Evolutionary conservation across 1,140 invertebrate species (phyloP), one percentile per base, ranked within the genome.

Genomic region (Anoplolepis gracilipes): DNA sequence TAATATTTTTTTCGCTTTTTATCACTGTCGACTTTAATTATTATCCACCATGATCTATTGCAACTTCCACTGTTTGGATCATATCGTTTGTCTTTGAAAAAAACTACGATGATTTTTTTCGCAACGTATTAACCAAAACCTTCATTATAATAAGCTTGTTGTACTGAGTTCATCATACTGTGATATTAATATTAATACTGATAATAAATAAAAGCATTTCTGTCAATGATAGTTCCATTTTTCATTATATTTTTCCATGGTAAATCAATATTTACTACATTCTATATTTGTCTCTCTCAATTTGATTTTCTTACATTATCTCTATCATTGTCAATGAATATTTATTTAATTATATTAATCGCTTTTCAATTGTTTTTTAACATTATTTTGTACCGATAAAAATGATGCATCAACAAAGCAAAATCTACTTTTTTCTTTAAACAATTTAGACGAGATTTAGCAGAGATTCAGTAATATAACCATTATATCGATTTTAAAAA

Each of bases 341-440:
- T 78, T 53, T 28, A 25, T 49, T 16, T 28, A 64, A 64, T 39
- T 49, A 78, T 67, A 78, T 78, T 33, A 76, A 65, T 65, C 1
- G 28, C n/a, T n/a, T n/a, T n/a, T n/a, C n/a, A 36, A 25, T 11
- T 25, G 8, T 53, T 78, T n/a, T 65, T 49, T 4, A 30, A 53
- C 4, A 53, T 67, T 11, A 67, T 30, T 75, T 78, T 67, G n/a
- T 11, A 13, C n/a, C 11, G 13, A 36, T 22, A n/a, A 39, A n/a
- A 39, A 46, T n/a, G 6, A 25, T 25, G 10, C 19, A 65, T 4
- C 16, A 10, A 19, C 25, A 30, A 67, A 65, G 8, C 10, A 42
- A 22, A 6, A 59, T 13, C 2, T 13, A 16, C 33, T 76, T 76
- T 19, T 0, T 46, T 64, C 25, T 78, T 67, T 67, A 3, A 67